A percentile compares a stretch with the other conserved stretches of the same genome.
Conservation (phyloP, 2,888 invertebrate species). For the Phaedon cochleariae region DNA sequence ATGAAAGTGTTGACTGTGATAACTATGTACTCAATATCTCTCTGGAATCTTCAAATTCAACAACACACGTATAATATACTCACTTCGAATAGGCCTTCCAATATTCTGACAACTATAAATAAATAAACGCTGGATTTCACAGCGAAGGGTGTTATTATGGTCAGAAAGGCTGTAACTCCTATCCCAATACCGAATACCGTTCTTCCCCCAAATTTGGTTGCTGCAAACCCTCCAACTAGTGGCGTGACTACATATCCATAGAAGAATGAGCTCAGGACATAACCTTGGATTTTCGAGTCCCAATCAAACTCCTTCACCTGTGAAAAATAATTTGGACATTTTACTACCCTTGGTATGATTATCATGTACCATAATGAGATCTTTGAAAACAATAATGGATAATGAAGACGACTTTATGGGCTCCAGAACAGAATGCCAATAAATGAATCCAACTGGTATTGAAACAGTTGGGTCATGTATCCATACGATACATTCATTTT, state of each 20-base stretch:
- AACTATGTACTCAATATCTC: too few relatives aligned
- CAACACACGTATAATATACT: constrained; percentile 10
- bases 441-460: too few relatives aligned
- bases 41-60: too few relatives aligned
- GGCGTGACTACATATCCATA: constrained; percentile 89
- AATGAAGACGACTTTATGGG: too few relatives aligned
- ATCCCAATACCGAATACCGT: constrained; percentile 81
- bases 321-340: not conserved
- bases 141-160: constrained; percentile 80
- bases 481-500: too few relatives aligned
- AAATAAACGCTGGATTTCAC: constrained; percentile 76
- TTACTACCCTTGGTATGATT: too few relatives aligned
- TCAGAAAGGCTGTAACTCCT: constrained; percentile 79
- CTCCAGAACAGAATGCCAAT: too few relatives aligned
- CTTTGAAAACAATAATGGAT: too few relatives aligned
- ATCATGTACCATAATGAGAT: too few relatives aligned
- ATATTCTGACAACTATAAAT: constrained; percentile 72
- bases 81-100: constrained; percentile 56
- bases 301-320: constrained; percentile 82
- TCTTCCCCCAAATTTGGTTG: constrained; percentile 86
- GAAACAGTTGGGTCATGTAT: too few relatives aligned
- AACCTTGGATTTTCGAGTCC: constrained; percentile 79
- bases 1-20: too few relatives aligned
- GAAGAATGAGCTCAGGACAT: constrained; percentile 87
- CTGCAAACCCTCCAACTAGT: constrained; percentile 84